These are phyloP conservation scores for Notospermus geniculatus DNA, from an alignment of 1,140 invertebrate species.

Conservation along the genomic window DNA sequence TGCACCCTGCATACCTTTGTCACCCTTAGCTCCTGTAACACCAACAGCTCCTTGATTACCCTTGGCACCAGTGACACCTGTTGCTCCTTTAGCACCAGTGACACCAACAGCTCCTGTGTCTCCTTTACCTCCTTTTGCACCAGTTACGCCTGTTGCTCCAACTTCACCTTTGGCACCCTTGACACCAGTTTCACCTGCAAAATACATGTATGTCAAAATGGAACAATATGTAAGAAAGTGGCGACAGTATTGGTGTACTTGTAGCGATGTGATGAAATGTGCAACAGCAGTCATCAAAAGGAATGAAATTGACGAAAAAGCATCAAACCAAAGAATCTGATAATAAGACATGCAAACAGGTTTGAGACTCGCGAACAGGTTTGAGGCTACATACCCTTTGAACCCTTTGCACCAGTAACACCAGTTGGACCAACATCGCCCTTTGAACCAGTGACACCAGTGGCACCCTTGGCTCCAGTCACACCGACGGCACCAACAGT, in stretches of 20 bases:
- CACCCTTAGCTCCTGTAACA: not conserved
- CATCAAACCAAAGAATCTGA: too few relatives aligned
- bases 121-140: slow-evolving; percentile 10
- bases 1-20: not conserved
- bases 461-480: slow-evolving; percentile 25
- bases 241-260: too few relatives aligned
- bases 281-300: too few relatives aligned
- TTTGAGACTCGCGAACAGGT: too few relatives aligned
- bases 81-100: not conserved
- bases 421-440: slow-evolving; percentile 5
- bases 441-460: slow-evolving; percentile 6
- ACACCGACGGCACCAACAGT: slow-evolving; percentile 31
- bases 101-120: not conserved
- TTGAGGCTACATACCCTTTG: too few relatives aligned
- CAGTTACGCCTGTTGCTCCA: slow-evolving; percentile 9
- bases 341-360: too few relatives aligned
- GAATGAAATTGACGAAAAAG: too few relatives aligned
- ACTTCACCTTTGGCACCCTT: not conserved
- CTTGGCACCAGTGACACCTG: too few relatives aligned
- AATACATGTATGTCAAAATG: too few relatives aligned
- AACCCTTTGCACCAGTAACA: slow-evolving; percentile 3
- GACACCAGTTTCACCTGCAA: slow-evolving; percentile 14
- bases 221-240: too few relatives aligned
- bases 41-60: not conserved
- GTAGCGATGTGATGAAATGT: too few relatives aligned